Evolutionary conservation across 2,888 invertebrate genomes (phyloP).

Genomic region (Diarsia mendica): DNA sequence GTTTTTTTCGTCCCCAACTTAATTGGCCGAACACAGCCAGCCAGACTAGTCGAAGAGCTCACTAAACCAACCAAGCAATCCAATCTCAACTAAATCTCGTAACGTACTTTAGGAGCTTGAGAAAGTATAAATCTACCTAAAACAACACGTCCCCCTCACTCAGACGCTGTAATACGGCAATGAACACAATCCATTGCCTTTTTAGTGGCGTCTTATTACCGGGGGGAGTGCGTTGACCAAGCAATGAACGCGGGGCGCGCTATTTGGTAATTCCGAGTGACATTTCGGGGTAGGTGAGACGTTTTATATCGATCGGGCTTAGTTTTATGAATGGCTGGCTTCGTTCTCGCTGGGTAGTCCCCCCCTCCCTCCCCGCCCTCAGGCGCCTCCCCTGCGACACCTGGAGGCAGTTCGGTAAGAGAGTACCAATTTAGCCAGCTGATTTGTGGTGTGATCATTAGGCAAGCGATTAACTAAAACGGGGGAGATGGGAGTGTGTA

Average conservation of each 20-base stretch:
- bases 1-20: constrained; percentile 40
- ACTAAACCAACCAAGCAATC: constrained; percentile 58
- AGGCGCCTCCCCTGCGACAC: constrained; percentile 61
- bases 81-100: constrained; percentile 63
- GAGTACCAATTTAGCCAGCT: constrained; percentile 77
- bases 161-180: constrained; percentile 42
- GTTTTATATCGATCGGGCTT: constrained; percentile 85
- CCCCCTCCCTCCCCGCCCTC: constrained; percentile 49
- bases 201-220: constrained; percentile 46
- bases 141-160: constrained; percentile 59
- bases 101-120: constrained; percentile 63
- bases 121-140: constrained; percentile 66
- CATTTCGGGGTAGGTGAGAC: constrained; percentile 72
- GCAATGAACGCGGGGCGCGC: constrained; percentile 54
- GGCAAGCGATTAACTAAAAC: constrained; percentile 72
- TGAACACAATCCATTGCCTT: constrained; percentile 68
- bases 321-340: constrained; percentile 87
- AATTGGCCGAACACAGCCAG: constrained; percentile 53
- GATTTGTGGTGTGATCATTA: constrained; percentile 79
- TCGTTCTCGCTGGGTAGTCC: constrained; percentile 59
- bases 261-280: constrained; percentile 64
- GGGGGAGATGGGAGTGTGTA: constrained; percentile 44
- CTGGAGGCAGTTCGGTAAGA: constrained; percentile 59
- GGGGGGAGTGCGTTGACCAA: constrained; percentile 65
- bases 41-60: constrained; percentile 47